Conservation (phyloP, 2,888 invertebrate genomes). For the Sinelater perroti region DNA sequence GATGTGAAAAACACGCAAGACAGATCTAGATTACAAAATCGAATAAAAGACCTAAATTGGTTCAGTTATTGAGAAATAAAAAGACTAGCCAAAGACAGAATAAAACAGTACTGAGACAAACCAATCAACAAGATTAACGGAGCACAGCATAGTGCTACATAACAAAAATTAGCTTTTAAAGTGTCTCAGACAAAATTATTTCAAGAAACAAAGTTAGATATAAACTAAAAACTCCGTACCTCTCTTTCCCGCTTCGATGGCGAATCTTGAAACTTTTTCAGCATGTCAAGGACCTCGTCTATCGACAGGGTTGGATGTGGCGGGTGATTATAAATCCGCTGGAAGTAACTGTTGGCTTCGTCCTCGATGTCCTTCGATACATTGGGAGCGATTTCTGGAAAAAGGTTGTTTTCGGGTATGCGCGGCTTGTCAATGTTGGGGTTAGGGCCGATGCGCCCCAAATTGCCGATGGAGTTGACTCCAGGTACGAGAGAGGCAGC, state of each 20-base stretch:
- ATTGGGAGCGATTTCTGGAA: conserved; percentile 81
- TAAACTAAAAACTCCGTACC: conserved; percentile 51
- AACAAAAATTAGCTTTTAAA: too few species aligned
- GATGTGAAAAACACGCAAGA: too few species aligned
- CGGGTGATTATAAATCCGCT: conserved; percentile 98
- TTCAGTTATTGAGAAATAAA: too few species aligned
- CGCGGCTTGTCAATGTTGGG: conserved; percentile 71
- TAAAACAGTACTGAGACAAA: neutral
- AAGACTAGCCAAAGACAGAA: neutral
- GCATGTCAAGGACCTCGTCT: conserved; percentile 94
- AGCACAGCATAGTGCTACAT: too few species aligned
- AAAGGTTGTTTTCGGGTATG: conserved; percentile 70
- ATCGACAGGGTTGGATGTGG: conserved; percentile 93
- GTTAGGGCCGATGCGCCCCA: conserved; percentile 75
- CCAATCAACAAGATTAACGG: neutral
- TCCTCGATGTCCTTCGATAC: conserved; percentile 97
- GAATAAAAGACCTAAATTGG: too few species aligned
- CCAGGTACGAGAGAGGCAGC: conserved; percentile 63
- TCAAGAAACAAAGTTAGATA: too few species aligned
- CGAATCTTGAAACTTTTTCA: conserved; percentile 95
- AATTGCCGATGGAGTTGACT: conserved; percentile 68
- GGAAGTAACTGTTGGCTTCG: conserved; percentile 98
- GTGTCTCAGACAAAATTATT: too few species aligned
- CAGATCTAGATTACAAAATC: too few species aligned
- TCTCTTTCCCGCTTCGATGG: conserved; percentile 85